These are phyloP conservation scores for Gobius niger DNA, from an alignment of 2,113 vertebrate species.

Conservation along the genomic window DNA sequence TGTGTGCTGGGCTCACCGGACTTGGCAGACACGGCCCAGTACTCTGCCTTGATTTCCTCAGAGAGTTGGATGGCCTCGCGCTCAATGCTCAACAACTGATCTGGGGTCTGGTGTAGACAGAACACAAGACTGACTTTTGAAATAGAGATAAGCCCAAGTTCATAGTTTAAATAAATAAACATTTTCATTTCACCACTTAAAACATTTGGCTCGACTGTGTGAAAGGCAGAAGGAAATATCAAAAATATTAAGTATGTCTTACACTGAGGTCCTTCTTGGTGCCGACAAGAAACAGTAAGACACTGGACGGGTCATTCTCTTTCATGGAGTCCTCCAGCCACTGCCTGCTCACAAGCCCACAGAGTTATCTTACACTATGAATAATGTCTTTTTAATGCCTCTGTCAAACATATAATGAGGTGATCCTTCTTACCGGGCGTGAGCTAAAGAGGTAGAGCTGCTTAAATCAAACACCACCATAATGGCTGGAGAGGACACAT, in stretches of 20 bases:
- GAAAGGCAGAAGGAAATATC: not conserved
- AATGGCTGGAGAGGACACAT: constrained; percentile 78
- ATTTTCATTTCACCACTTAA: no score
- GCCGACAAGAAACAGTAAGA: constrained; percentile 92
- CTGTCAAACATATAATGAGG: not conserved
- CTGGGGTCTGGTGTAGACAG: constrained; percentile 75
- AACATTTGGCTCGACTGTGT: no score
- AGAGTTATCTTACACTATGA: not conserved
- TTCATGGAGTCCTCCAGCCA: constrained; percentile 94
- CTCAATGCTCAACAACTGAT: constrained; percentile 83
- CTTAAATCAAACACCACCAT: constrained; percentile 93
- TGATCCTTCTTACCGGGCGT: constrained; percentile 79
- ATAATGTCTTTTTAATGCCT: not conserved
- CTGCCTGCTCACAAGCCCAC: constrained; percentile 76
- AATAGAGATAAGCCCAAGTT: not conserved
- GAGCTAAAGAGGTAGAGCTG: constrained; percentile 82
- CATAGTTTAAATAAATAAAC: not conserved
- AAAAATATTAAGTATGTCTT: constrained; percentile 61
- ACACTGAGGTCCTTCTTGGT: constrained; percentile 96
- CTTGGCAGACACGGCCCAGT: constrained; percentile 93
- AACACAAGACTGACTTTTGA: not conserved
- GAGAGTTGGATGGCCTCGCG: constrained; percentile 88
- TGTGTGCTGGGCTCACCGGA: constrained; percentile 77
- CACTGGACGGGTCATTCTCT: constrained; percentile 91
- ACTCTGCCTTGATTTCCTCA: constrained; percentile 93